Evolutionary conservation across 2,888 invertebrate genomes (phyloP).

Genomic region (Apamea monoglypha): DNA sequence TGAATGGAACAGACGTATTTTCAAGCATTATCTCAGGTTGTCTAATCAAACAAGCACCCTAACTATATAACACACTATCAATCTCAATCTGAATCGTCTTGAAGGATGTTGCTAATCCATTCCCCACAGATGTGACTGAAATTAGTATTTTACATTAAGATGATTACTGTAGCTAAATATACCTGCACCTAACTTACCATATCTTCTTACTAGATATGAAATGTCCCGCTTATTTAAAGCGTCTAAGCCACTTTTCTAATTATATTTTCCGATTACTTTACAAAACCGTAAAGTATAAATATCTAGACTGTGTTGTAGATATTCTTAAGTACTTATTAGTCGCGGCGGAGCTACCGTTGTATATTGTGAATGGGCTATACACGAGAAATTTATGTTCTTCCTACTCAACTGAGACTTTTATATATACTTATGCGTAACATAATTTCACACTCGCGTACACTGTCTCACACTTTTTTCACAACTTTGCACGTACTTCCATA

Average conservation of each 20-base stretch:
- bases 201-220: background rate
- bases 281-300: constrained; percentile 26
- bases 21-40: background rate
- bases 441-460: constrained; percentile 60
- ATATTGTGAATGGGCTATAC: constrained; percentile 55
- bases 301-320: constrained; percentile 35
- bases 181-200: background rate
- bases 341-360: constrained; percentile 17
- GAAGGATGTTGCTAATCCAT: background rate
- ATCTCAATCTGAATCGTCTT: background rate
- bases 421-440: constrained; percentile 64
- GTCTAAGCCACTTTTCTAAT: background rate
- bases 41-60: background rate
- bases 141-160: background rate
- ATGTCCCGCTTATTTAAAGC: background rate
- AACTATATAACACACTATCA: too few species aligned
- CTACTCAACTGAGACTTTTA: constrained; percentile 62
- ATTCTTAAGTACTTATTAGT: constrained; percentile 45
- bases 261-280: constrained; percentile 10
- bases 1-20: background rate
- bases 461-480: constrained; percentile 54
- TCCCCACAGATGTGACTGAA: background rate
- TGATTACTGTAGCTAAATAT: background rate
- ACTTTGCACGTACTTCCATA: constrained; percentile 49
- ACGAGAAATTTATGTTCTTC: constrained; percentile 56